A percentile compares a stretch with the other conserved stretches of the same genome.
phyloP scores from a whole-genome alignment of 2,888 invertebrate genomes.

The Drosophila rubida region DNA sequence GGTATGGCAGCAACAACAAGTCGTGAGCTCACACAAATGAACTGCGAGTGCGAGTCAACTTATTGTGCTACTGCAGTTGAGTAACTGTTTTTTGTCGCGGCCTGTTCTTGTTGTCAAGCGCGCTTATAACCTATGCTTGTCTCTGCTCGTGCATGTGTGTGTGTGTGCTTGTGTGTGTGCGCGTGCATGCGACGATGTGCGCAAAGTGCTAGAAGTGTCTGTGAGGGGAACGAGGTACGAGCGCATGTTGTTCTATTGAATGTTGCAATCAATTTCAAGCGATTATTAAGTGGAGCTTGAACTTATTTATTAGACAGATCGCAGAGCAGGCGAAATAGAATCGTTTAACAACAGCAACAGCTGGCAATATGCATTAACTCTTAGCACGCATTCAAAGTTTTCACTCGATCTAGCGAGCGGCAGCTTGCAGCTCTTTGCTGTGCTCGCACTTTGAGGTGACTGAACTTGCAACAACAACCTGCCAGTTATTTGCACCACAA shows the following conservation, averaged over 20 bases:
- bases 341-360: neutral
- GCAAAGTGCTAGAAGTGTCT: slow-evolving; percentile 30
- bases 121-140: slow-evolving; percentile 21
- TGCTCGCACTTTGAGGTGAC: slow-evolving; percentile 57
- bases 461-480: slow-evolving; percentile 55
- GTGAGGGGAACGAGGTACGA: neutral
- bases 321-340: neutral
- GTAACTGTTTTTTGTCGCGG: slow-evolving; percentile 65
- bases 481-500: slow-evolving; percentile 39
- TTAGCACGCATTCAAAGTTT: neutral
- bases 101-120: slow-evolving; percentile 46
- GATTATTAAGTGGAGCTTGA: slow-evolving; percentile 25
- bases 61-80: slow-evolving; percentile 43
- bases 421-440: slow-evolving; percentile 14
- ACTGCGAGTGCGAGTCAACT: neutral
- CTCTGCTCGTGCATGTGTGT: neutral
- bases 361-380: neutral
- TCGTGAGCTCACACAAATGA: slow-evolving; percentile 9
- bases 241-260: slow-evolving; percentile 29
- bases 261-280: slow-evolving; percentile 53
- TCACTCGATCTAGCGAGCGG: neutral
- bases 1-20: neutral
- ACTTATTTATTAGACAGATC: slow-evolving; percentile 22
- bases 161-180: slow-evolving; percentile 25
- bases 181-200: slow-evolving; percentile 47